phyloP scores from a whole-genome alignment of 2,888 invertebrate species.

The Oligia latruncula region DNA sequence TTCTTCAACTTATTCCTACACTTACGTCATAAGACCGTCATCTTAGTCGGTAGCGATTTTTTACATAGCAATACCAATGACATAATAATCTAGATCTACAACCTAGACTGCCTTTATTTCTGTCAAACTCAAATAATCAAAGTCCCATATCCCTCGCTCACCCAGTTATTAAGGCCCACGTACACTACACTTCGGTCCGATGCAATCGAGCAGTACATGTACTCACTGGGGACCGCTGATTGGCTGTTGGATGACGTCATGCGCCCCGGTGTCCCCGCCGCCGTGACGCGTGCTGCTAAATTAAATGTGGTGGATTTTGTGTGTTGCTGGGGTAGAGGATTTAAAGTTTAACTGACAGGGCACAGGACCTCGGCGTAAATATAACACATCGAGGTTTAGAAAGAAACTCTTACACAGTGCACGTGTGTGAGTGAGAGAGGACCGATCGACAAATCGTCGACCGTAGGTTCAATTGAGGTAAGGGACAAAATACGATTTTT shows the following conservation, averaged over 20 bases:
- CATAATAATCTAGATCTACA: not conserved
- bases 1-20: not conserved
- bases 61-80: not conserved
- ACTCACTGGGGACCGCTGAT: slow-evolving; percentile 67
- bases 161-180: slow-evolving; percentile 46
- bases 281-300: slow-evolving; percentile 58
- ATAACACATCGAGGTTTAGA: no score
- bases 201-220: slow-evolving; percentile 68
- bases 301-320: slow-evolving; percentile 36
- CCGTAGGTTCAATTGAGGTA: no score
- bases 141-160: not conserved
- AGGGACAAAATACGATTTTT: no score
- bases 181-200: slow-evolving; percentile 31
- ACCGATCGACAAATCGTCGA: no score
- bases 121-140: slow-evolving; percentile 13
- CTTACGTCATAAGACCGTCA: not conserved
- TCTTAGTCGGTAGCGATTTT: not conserved
- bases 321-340: not conserved
- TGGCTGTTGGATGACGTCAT: slow-evolving; percentile 48
- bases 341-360: not conserved
- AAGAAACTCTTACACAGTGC: not conserved
- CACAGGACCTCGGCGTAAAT: not conserved
- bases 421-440: not conserved
- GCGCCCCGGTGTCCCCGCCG: slow-evolving; percentile 14
- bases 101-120: not conserved